Evolutionary conservation across 2,888 invertebrate species (phyloP).

Genomic region (Drosophila kambysellisi): DNA sequence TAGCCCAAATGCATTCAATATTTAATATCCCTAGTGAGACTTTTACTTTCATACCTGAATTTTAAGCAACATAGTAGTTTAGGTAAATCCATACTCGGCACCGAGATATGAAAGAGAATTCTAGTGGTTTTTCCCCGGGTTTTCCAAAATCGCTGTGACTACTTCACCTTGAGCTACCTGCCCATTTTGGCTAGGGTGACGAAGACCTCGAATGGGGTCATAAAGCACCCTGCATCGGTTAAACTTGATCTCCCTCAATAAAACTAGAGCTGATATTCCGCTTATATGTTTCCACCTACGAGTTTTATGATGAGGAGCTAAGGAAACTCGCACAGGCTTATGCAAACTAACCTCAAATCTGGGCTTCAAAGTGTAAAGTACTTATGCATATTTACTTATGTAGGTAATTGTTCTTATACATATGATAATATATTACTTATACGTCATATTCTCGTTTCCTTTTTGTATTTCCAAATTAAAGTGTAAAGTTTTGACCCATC

Average conservation of each 20-base stretch:
- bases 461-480: too few species aligned
- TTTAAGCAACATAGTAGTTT: background rate
- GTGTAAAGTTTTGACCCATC: background rate
- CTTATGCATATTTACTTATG: background rate
- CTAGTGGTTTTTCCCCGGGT: conserved; percentile 53
- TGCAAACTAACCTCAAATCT: conserved; percentile 27
- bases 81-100: conserved; percentile 28
- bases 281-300: conserved; percentile 14
- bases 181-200: background rate
- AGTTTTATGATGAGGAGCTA: conserved; percentile 12
- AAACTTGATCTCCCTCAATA: conserved; percentile 50
- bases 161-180: conserved; percentile 44
- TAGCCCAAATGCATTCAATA: background rate
- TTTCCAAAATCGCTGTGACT: conserved; percentile 55
- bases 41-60: background rate
- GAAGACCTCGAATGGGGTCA: conserved; percentile 10
- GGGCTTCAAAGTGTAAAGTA: background rate
- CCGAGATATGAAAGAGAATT: conserved; percentile 45
- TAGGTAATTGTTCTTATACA: background rate
- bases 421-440: background rate
- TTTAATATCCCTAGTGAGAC: background rate
- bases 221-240: conserved; percentile 22
- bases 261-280: conserved; percentile 20
- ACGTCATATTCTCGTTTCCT: background rate
- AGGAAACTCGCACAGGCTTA: conserved; percentile 30